Conservation (phyloP, 2,797 vertebrate genomes). For the Phataginus tetradactyla region DNA sequence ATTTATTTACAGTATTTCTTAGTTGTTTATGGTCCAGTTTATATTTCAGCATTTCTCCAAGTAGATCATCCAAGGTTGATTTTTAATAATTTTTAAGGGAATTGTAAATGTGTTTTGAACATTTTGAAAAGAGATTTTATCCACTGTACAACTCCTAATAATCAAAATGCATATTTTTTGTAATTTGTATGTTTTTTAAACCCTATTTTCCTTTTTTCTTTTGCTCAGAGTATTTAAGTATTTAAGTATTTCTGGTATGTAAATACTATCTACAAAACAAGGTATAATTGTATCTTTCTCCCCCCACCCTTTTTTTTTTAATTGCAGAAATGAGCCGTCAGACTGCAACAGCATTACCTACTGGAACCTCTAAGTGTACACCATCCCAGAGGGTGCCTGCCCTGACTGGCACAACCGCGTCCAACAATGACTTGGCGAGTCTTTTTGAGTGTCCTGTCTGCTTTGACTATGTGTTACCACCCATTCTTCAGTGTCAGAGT, state of each 20-base stretch:
- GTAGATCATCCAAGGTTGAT: neutral
- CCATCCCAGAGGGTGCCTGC: constrained; percentile 98
- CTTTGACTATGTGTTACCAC: constrained; percentile 99
- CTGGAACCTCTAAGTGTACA: constrained; percentile 98
- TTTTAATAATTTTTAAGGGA: neutral
- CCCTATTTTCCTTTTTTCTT: neutral
- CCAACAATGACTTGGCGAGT: constrained; percentile 99
- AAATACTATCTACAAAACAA: neutral
- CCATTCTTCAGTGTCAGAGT: constrained; percentile 99
- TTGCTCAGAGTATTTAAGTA: neutral
- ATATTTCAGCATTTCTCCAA: neutral
- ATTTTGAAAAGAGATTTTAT: neutral
- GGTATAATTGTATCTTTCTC: neutral
- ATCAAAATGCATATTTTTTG: neutral
- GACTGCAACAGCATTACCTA: constrained; percentile 98
- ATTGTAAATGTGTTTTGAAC: neutral
- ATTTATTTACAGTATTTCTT: neutral
- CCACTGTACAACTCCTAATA: neutral
- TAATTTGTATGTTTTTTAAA: neutral
- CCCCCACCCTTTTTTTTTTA: neutral
- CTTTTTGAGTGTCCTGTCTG: constrained; percentile 99
- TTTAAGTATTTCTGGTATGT: neutral
- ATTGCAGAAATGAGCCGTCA: constrained; percentile 99
- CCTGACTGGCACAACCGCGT: constrained; percentile 97
- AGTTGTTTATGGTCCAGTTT: neutral